phyloP scores from a whole-genome alignment of 2,113 vertebrate genomes.

The Pyrgilauda ruficollis region DNA sequence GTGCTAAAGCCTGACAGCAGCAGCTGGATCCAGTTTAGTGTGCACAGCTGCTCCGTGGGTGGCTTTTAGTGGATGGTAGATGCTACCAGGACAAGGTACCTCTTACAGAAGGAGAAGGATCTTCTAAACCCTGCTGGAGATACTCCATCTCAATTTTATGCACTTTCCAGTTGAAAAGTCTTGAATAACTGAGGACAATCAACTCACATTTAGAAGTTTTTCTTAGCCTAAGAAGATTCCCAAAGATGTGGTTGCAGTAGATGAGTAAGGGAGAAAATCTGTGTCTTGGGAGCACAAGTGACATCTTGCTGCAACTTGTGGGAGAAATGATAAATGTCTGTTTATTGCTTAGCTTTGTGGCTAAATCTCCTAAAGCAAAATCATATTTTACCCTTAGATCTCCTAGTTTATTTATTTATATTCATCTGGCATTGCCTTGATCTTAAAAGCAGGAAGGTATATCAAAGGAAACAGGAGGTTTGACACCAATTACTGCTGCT shows the following conservation, averaged over 20 bases:
- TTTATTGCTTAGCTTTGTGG: not conserved
- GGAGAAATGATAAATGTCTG: conserved; percentile 18
- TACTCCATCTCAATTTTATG: not conserved
- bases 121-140: not conserved
- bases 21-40: not conserved
- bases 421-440: conserved; percentile 41
- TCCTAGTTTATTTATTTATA: conserved; percentile 35
- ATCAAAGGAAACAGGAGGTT: conserved; percentile 53
- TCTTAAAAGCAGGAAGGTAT: conserved; percentile 56
- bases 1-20: not conserved
- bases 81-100: not conserved
- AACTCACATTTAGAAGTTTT: not conserved
- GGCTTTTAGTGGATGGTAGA: not conserved
- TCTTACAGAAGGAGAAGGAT: not conserved
- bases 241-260: not conserved
- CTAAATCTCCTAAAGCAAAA: conserved; percentile 27
- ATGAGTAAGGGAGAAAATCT: not conserved
- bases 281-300: not conserved
- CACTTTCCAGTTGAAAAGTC: not conserved
- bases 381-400: not conserved
- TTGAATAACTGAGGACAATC: not conserved
- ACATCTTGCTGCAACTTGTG: not conserved
- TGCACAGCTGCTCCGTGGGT: not conserved
- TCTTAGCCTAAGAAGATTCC: not conserved
- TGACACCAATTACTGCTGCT: conserved; percentile 60